phyloP scores from a whole-genome alignment of 2,797 vertebrate species.

The Lagorchestes hirsutus region DNA sequence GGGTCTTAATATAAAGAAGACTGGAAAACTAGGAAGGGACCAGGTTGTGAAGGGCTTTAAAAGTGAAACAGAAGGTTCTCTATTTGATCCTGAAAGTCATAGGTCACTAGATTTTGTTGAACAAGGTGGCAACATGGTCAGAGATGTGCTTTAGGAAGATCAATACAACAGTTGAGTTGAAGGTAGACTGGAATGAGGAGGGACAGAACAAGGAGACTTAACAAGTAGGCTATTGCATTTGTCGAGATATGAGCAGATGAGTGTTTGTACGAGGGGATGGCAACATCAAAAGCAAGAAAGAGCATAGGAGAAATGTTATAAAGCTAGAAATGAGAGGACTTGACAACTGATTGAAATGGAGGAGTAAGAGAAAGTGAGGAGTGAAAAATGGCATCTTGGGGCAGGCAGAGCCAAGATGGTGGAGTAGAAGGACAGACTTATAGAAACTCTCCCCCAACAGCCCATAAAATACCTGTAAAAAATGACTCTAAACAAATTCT shows the following conservation, averaged over 20 bases:
- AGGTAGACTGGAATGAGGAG: neutral
- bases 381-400: neutral
- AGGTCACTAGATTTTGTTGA: neutral
- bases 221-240: neutral
- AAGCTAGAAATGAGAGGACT: neutral
- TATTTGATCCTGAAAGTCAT: neutral
- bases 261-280: neutral
- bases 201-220: neutral
- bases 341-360: neutral
- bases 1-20: neutral
- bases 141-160: neutral
- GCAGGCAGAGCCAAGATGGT: no score
- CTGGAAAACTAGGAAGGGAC: no score
- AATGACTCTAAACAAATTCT: no score
- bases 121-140: neutral
- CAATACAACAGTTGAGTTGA: neutral
- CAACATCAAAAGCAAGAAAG: neutral
- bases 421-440: no score
- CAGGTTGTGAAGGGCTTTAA: no score
- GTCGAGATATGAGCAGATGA: neutral
- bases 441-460: no score
- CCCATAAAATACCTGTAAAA: no score
- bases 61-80: neutral
- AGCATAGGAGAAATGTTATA: neutral
- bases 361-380: neutral